phyloP scores from a whole-genome alignment of 2,888 invertebrate species.

The Euphydryas editha region DNA sequence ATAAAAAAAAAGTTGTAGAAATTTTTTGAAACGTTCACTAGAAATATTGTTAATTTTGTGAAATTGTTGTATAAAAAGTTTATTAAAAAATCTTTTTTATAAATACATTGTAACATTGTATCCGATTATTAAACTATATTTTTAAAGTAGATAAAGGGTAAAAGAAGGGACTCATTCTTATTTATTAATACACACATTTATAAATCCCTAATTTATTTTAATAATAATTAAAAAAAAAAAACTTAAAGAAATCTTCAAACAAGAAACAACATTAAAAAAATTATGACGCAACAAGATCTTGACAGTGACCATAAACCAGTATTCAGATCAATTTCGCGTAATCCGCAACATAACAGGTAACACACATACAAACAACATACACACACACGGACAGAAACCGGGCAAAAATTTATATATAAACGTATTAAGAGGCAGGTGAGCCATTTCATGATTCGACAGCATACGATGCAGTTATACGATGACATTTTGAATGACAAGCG shows the following conservation, averaged over 20 bases:
- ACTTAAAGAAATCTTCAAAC: no score
- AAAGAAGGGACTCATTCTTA: no score
- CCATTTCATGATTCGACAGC: conserved; percentile 47
- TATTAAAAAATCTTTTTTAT: no score
- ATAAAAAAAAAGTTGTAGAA: no score
- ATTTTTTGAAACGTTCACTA: no score
- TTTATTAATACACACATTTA: background rate
- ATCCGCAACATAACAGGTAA: conserved; percentile 25
- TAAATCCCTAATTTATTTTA: background rate
- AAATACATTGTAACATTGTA: no score
- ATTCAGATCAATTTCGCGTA: conserved; percentile 23
- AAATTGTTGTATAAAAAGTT: no score
- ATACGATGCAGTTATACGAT: conserved; percentile 10
- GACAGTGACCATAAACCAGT: conserved; percentile 28
- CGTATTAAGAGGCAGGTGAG: conserved; percentile 51
- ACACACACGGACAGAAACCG: conserved; percentile 2
- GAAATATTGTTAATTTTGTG: no score
- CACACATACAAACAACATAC: conserved; percentile 10
- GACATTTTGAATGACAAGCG: conserved; percentile 30
- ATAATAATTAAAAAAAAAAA: background rate
- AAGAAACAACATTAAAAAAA: background rate
- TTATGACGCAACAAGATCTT: conserved; percentile 28
- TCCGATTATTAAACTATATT: no score
- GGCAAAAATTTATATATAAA: conserved; percentile 10
- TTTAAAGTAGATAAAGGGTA: no score